Evolutionary conservation across 2,113 vertebrate species (phyloP), one percentile per base, ranked within the genome.

Genomic region (Xerus inauris): DNA sequence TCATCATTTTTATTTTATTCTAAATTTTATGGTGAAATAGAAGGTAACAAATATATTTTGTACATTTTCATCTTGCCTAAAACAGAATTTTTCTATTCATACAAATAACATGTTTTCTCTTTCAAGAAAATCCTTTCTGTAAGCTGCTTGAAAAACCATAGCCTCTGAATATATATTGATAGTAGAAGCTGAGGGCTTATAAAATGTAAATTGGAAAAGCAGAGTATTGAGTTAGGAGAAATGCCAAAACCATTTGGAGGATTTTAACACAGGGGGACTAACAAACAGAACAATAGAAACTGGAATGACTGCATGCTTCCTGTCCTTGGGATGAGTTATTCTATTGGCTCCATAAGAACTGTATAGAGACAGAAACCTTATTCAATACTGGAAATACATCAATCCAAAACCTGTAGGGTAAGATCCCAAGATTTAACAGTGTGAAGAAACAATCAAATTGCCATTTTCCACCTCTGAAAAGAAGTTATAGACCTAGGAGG

Each of bases 251-350:
- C 79, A 80, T 89, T 51, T 94, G 69, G 59, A 91, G 47, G 26
- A 45, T 84, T 16, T 96, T 77, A 91, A 88, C 24, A 40, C 57
- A 69, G 24, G 35, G 7, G 30, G 28, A 79, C 67, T 79, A 76
- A 73, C 89, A 95, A 96, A 77, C 9, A 67, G 8, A 82, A 64
- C 11, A 30, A 51, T 14, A 76, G 69, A 92, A 79, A 42, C 22
- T 32, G 51, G 79, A 35, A 49, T 87, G 59, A 84, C 8, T 89
- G 20, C 8, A 38, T 65, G 45, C 4, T 69, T 93, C 64, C 4
- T 49, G 32, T 72, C 57, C 87, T 96, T 95, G 67, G 51, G 38
- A 82, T 82, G 88, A 93, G 16, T 92, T 88, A 79, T 80, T 94
- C 42, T 26, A 22, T n/a, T 42, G 13, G 19, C 19, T 80, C 9